phyloP scores from a whole-genome alignment of 2,888 invertebrate genomes.

The Gymnocheta viridis region DNA sequence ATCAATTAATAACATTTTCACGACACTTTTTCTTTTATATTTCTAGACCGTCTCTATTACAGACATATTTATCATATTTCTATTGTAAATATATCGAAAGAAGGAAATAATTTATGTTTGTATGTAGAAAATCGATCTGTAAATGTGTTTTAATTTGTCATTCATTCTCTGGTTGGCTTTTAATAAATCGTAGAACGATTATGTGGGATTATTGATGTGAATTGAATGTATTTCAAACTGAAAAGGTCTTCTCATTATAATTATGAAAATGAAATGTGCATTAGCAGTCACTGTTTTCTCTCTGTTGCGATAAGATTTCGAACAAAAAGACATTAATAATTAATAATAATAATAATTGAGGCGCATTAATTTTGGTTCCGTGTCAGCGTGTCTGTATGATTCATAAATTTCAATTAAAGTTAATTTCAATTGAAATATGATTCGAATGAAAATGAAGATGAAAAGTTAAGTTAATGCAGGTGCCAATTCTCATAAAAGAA shows the following conservation, averaged over 20 bases:
- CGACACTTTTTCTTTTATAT: not conserved
- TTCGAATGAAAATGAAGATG: conserved; percentile 2
- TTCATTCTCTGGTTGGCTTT: not conserved
- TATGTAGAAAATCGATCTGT: conserved; percentile 48
- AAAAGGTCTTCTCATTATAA: conserved; percentile 30
- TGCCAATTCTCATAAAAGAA: too few species aligned
- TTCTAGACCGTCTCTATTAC: not conserved
- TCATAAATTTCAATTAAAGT: conserved; percentile 32
- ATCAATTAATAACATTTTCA: conserved; percentile 2
- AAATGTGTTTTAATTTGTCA: conserved; percentile 54
- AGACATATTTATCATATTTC: not conserved
- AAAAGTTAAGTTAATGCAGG: not conserved
- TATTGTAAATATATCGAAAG: not conserved
- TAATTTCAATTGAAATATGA: not conserved
- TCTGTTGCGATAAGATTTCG: conserved; percentile 30
- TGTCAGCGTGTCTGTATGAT: conserved; percentile 1
- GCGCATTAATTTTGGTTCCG: conserved; percentile 34
- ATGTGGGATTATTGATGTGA: conserved; percentile 46
- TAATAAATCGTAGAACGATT: conserved; percentile 5
- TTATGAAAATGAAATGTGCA: conserved; percentile 32
- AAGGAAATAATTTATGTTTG: not conserved
- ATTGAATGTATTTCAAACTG: not conserved
- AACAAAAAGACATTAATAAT: conserved; percentile 36
- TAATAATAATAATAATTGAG: conserved; percentile 49
- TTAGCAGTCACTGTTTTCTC: not conserved